Evolutionary conservation across 2,888 invertebrate species (phyloP).

Genomic region (Matsumyia berberina): DNA sequence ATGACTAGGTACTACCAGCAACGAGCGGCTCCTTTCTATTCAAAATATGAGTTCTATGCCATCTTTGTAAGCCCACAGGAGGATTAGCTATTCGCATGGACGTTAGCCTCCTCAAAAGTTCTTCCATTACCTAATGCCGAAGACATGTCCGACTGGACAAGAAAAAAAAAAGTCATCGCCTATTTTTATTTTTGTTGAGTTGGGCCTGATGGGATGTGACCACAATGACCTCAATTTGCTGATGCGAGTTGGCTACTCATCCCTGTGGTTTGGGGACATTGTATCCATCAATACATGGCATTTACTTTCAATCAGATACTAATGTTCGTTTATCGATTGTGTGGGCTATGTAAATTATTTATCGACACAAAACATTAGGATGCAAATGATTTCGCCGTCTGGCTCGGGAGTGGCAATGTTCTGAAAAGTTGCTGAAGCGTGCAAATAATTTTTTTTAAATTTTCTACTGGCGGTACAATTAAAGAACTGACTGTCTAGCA

Average conservation of each 20-base stretch:
- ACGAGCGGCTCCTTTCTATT: background rate
- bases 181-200: background rate
- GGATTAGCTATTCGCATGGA: constrained; percentile 21
- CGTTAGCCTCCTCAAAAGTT: constrained; percentile 24
- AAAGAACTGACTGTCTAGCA: constrained; percentile 39
- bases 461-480: constrained; percentile 39
- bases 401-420: constrained; percentile 14
- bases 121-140: background rate
- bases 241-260: constrained; percentile 26
- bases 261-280: constrained; percentile 6
- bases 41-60: constrained; percentile 2
- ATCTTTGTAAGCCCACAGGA: constrained; percentile 15
- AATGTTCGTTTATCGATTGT: constrained; percentile 33
- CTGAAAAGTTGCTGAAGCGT: constrained; percentile 31
- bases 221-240: constrained; percentile 36
- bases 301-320: constrained; percentile 25
- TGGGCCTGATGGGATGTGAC: background rate
- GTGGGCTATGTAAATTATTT: constrained; percentile 26
- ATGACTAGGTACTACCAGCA: background rate
- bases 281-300: constrained; percentile 30
- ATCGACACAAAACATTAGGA: constrained; percentile 14
- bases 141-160: constrained; percentile 5
- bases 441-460: constrained; percentile 30
- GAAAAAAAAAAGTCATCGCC: constrained; percentile 5
- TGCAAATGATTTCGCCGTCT: constrained; percentile 21